These are phyloP conservation scores for Diorhabda sublineata DNA, from an alignment of 1,140 invertebrate species.

Conservation along the genomic window DNA sequence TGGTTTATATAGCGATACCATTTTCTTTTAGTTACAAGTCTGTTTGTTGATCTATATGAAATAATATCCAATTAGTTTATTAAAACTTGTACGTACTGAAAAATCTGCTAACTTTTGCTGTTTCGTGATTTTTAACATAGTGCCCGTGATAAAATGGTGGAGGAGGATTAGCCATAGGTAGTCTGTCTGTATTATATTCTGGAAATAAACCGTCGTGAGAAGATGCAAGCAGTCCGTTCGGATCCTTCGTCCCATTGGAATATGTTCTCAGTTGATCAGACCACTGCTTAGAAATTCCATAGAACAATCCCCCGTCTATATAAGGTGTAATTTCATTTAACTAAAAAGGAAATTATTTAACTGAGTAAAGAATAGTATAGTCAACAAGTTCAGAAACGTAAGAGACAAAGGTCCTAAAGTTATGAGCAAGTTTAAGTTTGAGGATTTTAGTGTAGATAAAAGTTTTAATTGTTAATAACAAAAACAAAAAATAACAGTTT, in stretches of 20 bases:
- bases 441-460: no score
- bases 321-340: conserved; percentile 61
- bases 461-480: no score
- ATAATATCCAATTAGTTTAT: no score
- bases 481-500: no score
- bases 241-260: conserved; percentile 49
- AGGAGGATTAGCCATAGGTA: conserved; percentile 60
- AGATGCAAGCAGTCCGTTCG: conserved; percentile 47
- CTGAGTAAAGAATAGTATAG: no score
- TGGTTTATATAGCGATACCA: no score
- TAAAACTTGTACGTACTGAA: conserved; percentile 50
- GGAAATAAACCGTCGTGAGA: conserved; percentile 51
- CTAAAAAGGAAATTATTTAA: conserved; percentile 38
- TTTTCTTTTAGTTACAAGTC: no score
- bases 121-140: conserved; percentile 46
- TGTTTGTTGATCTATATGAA: no score
- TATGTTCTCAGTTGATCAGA: conserved; percentile 54
- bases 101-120: conserved; percentile 51
- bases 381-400: no score
- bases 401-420: no score
- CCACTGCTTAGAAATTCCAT: conserved; percentile 58
- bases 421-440: no score
- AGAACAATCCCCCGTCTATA: conserved; percentile 58
- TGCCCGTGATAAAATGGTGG: conserved; percentile 51
- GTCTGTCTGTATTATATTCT: conserved; percentile 49